phyloP scores from a whole-genome alignment of 2,113 vertebrate genomes.

The Parus major region DNA sequence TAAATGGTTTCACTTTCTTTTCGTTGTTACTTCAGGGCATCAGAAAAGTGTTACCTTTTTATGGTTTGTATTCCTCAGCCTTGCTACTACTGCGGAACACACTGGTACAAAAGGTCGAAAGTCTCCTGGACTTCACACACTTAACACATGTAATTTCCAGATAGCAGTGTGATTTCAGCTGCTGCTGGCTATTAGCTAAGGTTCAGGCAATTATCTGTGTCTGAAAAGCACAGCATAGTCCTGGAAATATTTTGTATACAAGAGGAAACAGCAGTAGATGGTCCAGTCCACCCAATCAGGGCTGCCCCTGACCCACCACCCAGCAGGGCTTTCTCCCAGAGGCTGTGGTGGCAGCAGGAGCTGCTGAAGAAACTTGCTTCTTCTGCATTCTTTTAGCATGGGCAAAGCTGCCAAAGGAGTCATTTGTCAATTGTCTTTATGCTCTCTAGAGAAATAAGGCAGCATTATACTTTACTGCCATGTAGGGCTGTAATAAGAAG shows the following conservation, averaged over 20 bases:
- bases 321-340: accelerated
- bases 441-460: background rate
- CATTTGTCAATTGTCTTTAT: background rate
- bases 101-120: background rate
- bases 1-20: background rate
- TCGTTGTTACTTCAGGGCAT: background rate
- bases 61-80: background rate
- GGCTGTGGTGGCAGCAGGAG: accelerated
- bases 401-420: background rate
- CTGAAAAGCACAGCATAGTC: background rate
- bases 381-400: background rate
- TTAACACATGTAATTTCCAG: background rate
- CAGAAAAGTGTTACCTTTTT: background rate
- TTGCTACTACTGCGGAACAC: background rate
- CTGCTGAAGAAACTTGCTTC: background rate
- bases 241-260: background rate
- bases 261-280: background rate
- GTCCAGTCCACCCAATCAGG: background rate
- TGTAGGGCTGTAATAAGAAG: background rate
- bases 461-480: background rate
- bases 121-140: background rate
- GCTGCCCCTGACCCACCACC: background rate
- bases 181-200: background rate
- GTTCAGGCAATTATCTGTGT: background rate
- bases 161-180: background rate